Evolutionary conservation across 2,888 invertebrate species (phyloP).

Genomic region (Rosalia funebris): DNA sequence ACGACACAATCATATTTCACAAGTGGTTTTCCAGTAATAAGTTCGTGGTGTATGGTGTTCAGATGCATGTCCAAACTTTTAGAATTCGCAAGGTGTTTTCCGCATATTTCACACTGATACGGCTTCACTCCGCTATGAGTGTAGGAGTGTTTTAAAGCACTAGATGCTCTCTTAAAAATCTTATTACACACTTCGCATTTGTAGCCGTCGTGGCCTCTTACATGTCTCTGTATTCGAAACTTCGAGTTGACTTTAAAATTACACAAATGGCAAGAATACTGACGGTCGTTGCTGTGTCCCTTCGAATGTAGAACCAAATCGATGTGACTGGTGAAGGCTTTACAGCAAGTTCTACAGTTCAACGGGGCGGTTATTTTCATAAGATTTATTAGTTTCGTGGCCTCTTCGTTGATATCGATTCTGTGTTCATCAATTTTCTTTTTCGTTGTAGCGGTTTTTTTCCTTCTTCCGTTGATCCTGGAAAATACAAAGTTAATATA

Average conservation of each 20-base stretch:
- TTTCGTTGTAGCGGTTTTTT: background rate
- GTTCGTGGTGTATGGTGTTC: conserved; percentile 64
- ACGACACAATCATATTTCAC: conserved; percentile 62
- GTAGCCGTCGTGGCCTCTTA: conserved; percentile 61
- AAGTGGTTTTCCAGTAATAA: conserved; percentile 52
- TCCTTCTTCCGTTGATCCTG: background rate
- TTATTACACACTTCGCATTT: conserved; percentile 56
- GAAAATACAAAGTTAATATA: conserved; percentile 6
- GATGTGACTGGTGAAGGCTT: conserved; percentile 63
- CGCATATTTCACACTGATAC: conserved; percentile 67
- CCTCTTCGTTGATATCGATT: conserved; percentile 33
- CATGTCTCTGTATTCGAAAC: conserved; percentile 59
- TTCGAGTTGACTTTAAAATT: conserved; percentile 53
- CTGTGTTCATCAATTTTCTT: conserved; percentile 33
- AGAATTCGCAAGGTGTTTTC: conserved; percentile 32
- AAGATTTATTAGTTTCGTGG: conserved; percentile 29
- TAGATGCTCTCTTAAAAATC: conserved; percentile 52
- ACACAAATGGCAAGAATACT: conserved; percentile 56
- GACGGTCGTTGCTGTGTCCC: conserved; percentile 47
- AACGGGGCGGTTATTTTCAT: conserved; percentile 58
- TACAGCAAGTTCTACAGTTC: conserved; percentile 67
- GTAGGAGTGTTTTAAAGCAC: conserved; percentile 54
- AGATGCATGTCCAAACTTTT: conserved; percentile 58
- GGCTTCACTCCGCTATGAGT: conserved; percentile 61
- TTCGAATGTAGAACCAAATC: conserved; percentile 54